Evolutionary conservation across 2,888 invertebrate species (phyloP).

Genomic region (Pyrocoelia pectoralis): DNA sequence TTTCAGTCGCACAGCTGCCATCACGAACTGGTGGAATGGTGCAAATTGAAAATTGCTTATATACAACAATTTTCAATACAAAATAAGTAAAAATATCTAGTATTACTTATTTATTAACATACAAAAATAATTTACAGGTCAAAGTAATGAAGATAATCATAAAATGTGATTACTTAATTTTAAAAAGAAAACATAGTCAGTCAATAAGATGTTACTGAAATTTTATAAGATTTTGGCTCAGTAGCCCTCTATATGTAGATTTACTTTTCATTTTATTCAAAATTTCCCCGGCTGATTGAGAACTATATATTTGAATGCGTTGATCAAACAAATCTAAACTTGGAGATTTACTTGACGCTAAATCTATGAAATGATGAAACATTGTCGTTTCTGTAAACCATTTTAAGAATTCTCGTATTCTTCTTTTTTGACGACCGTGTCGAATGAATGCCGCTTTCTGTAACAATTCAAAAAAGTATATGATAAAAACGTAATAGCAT

Average conservation of each 20-base stretch:
- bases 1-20: no score
- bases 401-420: conserved; percentile 77
- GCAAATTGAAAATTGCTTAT: no score
- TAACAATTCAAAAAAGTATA: conserved; percentile 47
- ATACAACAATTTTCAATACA: no score
- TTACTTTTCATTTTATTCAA: conserved; percentile 56
- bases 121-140: not conserved
- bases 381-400: conserved; percentile 91
- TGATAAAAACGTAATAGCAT: no score
- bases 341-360: conserved; percentile 50
- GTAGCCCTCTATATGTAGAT: conserved; percentile 40
- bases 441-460: conserved; percentile 79
- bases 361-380: conserved; percentile 79
- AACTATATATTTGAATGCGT: conserved; percentile 55
- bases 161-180: not conserved
- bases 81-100: no score
- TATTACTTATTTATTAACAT: not conserved
- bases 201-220: conserved; percentile 19
- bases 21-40: no score
- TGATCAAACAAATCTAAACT: conserved; percentile 55
- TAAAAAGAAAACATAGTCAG: not conserved
- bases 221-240: conserved; percentile 15
- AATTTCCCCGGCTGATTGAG: conserved; percentile 52
- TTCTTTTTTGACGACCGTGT: conserved; percentile 63
- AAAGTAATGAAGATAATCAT: not conserved